Base-by-base conservation (phyloP, 2,797 vertebrate genomes). In the Alca torda region DNA sequence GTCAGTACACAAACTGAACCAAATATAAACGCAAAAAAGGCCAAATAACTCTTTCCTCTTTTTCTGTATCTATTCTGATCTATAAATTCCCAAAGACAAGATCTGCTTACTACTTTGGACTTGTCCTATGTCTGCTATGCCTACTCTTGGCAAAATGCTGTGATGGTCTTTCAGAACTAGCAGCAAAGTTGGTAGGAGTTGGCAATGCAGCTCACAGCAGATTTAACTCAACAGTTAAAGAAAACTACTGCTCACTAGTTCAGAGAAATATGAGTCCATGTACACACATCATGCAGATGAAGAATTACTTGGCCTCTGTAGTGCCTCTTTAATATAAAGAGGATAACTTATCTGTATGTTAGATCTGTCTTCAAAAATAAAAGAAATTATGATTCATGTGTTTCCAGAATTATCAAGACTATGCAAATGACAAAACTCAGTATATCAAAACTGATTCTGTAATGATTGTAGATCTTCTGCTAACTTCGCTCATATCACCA, bases 381-480 rank as follows among this genome's bases (percentile, higher is more conserved):
- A 92, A 70, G 37, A 53, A 93, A 93, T 84, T 25, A 81, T 1
- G 4, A 89, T 84, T 89, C 51, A 70, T 20, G 19, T 53, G 5
- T 89, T 87, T 87, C 33, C 43, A 92, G 78, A 87, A 64, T 77
- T 77, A 95, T 80, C 61, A 61, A 48, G 80, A 74, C 60, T 74
- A 87, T 65, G 72, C 45, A 93, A 89, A 91, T 79, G 16, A 87
- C 41, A 79, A 82, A 90, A 68, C 43, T 84, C 60, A 13, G 19
- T 70, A 57, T 28, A 90, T 90, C 88, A 91, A 83, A 92, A 65
- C 57, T 83, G 68, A 78, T 93, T 92, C 72, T 56, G 54, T 89
- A 90, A 85, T 59, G 53, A 89, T 33, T 89, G 59, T 45, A 84
- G 78, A 77, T 67, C 50, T 76, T 84, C 59, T 46, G 67, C 28